phyloP scores from a whole-genome alignment of 2,113 vertebrate species.

The Hydrochoerus hydrochaeris region DNA sequence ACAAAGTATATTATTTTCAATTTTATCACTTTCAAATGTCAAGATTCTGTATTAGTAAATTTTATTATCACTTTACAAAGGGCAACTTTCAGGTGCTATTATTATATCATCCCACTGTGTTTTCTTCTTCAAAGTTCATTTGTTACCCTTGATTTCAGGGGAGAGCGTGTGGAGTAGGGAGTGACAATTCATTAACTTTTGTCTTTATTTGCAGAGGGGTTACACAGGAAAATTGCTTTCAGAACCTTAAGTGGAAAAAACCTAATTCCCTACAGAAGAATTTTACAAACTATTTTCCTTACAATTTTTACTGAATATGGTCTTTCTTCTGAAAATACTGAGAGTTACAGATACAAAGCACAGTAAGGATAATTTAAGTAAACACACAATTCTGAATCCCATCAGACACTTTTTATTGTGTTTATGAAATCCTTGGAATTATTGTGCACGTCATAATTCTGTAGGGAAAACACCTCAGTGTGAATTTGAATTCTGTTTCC shows the following conservation, averaged over 20 bases:
- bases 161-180: not conserved
- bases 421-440: not conserved
- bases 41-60: not conserved
- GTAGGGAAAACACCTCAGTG: not conserved
- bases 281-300: not conserved
- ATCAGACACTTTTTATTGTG: not conserved
- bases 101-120: not conserved
- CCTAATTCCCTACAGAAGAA: not conserved
- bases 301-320: not conserved
- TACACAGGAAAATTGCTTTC: not conserved
- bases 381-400: not conserved
- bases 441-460: not conserved
- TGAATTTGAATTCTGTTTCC: not conserved
- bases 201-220: not conserved
- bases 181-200: not conserved
- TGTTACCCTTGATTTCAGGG: not conserved
- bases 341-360: not conserved
- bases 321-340: not conserved
- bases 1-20: not conserved
- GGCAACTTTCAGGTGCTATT: not conserved
- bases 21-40: not conserved
- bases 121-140: not conserved
- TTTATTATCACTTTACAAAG: not conserved
- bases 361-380: not conserved
- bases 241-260: not conserved